These are phyloP conservation scores for Antennarius maculatus DNA, from an alignment of 2,797 vertebrate species.

Conservation along the genomic window DNA sequence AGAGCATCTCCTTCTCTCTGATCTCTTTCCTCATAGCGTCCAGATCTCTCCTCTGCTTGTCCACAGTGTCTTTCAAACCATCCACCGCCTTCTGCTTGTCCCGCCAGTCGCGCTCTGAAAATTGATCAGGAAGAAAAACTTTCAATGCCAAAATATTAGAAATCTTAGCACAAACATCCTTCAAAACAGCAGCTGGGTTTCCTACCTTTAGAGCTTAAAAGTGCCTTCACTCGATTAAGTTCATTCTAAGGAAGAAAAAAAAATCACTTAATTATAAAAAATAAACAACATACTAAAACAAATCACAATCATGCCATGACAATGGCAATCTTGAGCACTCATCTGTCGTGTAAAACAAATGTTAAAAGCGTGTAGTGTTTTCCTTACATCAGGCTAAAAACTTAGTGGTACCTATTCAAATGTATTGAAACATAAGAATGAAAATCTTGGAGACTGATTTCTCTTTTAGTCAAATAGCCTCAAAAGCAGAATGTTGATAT, in stretches of 20 bases:
- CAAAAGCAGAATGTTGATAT: neutral
- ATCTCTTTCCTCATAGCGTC: constrained; percentile 84
- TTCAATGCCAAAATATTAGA: neutral
- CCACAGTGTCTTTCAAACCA: constrained; percentile 83
- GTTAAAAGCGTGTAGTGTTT: no score
- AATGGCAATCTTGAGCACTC: neutral
- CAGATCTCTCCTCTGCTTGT: constrained; percentile 87
- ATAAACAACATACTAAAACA: neutral
- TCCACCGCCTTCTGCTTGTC: constrained; percentile 86
- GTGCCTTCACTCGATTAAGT: constrained; percentile 84
- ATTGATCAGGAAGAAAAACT: constrained; percentile 20
- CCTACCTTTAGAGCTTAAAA: constrained; percentile 89
- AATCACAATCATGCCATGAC: neutral
- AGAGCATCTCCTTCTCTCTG: constrained; percentile 89
- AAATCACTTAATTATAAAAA: neutral
- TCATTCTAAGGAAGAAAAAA: constrained; percentile 86
- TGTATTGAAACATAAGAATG: no score
- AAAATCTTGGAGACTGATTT: neutral
- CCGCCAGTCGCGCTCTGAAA: constrained; percentile 87
- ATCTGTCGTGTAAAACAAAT: no score
- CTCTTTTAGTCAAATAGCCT: neutral
- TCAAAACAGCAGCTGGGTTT: neutral
- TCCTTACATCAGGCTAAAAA: no score
- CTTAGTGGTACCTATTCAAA: no score
- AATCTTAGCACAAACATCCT: neutral